These are phyloP conservation scores for Melanotaenia maccullochi DNA, from an alignment of 2,797 vertebrate genomes.

Conservation along the genomic window DNA sequence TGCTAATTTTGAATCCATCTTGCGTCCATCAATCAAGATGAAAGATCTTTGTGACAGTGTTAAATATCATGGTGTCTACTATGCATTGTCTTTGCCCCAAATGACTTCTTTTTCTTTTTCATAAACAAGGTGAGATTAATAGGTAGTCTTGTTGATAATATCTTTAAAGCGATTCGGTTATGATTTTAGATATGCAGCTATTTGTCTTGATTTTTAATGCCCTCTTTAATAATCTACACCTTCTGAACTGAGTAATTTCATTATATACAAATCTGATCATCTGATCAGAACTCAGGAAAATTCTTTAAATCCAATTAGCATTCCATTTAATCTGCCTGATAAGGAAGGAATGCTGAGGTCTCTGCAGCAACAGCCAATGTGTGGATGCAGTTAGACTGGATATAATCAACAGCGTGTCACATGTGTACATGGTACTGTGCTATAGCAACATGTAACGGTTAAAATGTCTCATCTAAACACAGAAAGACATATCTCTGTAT, in stretches of 20 bases:
- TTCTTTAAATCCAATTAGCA: conserved; percentile 42
- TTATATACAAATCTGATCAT: conserved; percentile 12
- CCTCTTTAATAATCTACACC: not conserved
- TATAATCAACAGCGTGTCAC: too few relatives aligned
- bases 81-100: not conserved
- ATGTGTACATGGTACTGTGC: too few relatives aligned
- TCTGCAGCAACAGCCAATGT: not conserved
- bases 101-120: not conserved
- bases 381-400: not conserved
- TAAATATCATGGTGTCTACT: conserved; percentile 24
- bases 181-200: not conserved
- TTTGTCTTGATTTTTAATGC: not conserved
- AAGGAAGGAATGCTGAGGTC: conserved; percentile 3
- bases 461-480: too few relatives aligned
- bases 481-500: too few relatives aligned
- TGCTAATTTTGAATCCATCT: conserved; percentile 35
- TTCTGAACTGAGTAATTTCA: not conserved
- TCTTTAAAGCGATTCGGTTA: not conserved
- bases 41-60: conserved; percentile 42
- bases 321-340: conserved; percentile 32
- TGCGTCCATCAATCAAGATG: conserved; percentile 36
- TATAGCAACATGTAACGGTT: too few relatives aligned
- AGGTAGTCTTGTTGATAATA: not conserved
- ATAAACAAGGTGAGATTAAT: not conserved
- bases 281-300: conserved; percentile 19